Evolutionary conservation across 2,113 vertebrate genomes (phyloP).

Genomic region (Irena cyanogastra): DNA sequence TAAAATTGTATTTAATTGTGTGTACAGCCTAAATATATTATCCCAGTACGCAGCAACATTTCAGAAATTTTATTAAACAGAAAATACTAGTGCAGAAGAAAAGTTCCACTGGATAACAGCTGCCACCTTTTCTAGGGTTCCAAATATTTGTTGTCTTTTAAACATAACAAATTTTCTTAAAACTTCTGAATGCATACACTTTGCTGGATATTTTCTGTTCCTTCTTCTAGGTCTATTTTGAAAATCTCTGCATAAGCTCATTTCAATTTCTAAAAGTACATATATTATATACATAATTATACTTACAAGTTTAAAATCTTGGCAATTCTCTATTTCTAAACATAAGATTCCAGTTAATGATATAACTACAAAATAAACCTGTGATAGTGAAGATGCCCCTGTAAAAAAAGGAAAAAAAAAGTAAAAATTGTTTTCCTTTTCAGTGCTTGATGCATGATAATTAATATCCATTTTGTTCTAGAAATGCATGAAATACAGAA

Average conservation of each 20-base stretch:
- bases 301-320: not conserved
- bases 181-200: slow-evolving; percentile 64
- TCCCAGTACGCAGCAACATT: slow-evolving; percentile 64
- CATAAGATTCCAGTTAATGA: not conserved
- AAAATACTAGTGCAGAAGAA: slow-evolving; percentile 64
- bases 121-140: not conserved
- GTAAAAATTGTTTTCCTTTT: not conserved
- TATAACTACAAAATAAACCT: not conserved
- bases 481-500: not conserved
- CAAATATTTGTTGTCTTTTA: slow-evolving; percentile 25
- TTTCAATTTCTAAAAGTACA: not conserved
- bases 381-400: not conserved
- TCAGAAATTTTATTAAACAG: slow-evolving; percentile 59
- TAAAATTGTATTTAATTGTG: not conserved
- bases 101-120: slow-evolving; percentile 70
- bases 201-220: slow-evolving; percentile 68
- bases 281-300: not conserved
- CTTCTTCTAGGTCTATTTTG: slow-evolving; percentile 77
- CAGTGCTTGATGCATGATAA: not conserved
- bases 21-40: not conserved
- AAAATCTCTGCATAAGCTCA: slow-evolving; percentile 76
- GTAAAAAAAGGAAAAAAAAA: not conserved
- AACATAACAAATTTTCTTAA: slow-evolving; percentile 67
- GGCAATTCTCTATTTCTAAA: not conserved
- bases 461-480: not conserved